A percentile compares a stretch with the other conserved stretches of the same genome.
phyloP scores from a whole-genome alignment of 2,113 vertebrate species.

The Dasyprocta punctata region DNA sequence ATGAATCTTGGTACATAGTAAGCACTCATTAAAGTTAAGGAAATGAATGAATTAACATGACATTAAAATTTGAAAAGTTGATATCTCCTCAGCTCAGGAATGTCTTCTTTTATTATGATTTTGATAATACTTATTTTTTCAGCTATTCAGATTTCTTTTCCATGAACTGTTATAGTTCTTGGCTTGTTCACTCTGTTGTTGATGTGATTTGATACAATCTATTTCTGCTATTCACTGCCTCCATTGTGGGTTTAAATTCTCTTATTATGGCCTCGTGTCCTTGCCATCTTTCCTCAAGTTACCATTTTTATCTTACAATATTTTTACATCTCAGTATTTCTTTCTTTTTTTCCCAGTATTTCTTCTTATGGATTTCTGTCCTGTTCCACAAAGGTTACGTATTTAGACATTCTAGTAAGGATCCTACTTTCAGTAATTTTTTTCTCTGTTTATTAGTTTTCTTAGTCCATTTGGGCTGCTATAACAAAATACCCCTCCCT shows the following conservation, averaged over 20 bases:
- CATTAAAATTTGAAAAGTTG: not conserved
- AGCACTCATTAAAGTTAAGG: not conserved
- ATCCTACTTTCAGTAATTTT: slow-evolving; percentile 37
- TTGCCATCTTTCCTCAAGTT: not conserved
- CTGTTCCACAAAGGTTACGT: not conserved
- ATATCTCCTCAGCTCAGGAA: not conserved
- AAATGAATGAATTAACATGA: not conserved
- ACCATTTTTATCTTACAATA: not conserved
- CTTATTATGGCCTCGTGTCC: not conserved
- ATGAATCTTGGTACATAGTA: not conserved
- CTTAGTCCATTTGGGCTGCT: not conserved
- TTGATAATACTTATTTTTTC: not conserved
- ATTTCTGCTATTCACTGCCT: not conserved
- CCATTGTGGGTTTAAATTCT: not conserved
- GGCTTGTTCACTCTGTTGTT: not conserved
- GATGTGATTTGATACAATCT: not conserved
- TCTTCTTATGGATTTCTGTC: not conserved
- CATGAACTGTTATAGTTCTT: not conserved
- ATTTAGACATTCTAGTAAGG: not conserved
- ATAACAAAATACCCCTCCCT: not conserved
- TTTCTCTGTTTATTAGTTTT: not conserved
- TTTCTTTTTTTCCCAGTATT: not conserved
- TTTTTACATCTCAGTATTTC: not conserved
- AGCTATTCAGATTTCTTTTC: not conserved
- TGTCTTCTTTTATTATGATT: slow-evolving; percentile 5